These are phyloP conservation scores for Bovichtus diacanthus DNA, from an alignment of 2,797 vertebrate genomes.

Conservation along the genomic window DNA sequence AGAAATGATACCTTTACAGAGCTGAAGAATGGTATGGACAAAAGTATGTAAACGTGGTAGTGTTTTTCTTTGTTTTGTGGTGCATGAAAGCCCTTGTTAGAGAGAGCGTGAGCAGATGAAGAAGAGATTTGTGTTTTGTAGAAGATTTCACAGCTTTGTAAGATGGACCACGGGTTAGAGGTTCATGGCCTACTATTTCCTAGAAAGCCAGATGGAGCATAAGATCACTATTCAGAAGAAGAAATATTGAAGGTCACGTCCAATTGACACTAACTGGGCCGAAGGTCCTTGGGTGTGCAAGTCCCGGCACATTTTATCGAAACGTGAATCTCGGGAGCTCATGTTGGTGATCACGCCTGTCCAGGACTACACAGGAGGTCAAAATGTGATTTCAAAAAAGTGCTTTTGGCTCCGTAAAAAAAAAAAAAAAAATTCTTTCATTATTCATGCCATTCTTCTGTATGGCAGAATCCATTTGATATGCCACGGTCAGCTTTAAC, in stretches of 20 bases:
- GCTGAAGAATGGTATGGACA: not conserved
- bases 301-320: too few relatives aligned
- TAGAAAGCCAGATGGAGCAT: not conserved
- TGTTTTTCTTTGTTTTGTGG: conserved; percentile 4
- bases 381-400: too few relatives aligned
- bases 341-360: too few relatives aligned
- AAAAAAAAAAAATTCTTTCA: too few relatives aligned
- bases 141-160: not conserved
- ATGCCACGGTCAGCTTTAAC: not conserved
- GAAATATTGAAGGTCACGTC: not conserved
- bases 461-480: too few relatives aligned
- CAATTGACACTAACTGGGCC: not conserved
- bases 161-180: not conserved
- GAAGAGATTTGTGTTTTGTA: not conserved
- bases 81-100: conserved; percentile 7
- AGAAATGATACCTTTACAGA: not conserved
- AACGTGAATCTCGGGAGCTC: too few relatives aligned
- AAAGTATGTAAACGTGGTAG: conserved; percentile 2
- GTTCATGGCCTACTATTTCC: not conserved
- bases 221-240: not conserved
- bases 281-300: not conserved
- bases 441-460: too few relatives aligned
- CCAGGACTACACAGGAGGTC: too few relatives aligned
- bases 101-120: not conserved
- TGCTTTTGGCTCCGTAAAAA: too few relatives aligned